Conservation (phyloP, 2,888 invertebrate species). For the Erynnis tages region DNA sequence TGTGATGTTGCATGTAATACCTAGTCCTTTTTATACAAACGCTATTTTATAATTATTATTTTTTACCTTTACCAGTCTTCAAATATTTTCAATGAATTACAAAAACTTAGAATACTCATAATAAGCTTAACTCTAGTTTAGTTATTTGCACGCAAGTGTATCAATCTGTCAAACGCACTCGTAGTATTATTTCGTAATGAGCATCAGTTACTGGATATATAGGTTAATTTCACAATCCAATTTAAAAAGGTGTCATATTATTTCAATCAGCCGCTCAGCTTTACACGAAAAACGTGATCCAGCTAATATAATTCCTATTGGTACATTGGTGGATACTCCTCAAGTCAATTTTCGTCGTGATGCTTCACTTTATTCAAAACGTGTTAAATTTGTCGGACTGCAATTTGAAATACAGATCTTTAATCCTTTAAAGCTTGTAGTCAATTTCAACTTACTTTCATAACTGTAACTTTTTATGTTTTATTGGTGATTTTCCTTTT, state of each 20-base stretch:
- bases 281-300: conserved; percentile 25
- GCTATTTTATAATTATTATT: no score
- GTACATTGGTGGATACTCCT: conserved; percentile 1
- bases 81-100: no score
- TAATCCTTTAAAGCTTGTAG: no score
- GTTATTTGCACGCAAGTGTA: conserved; percentile 8
- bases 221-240: conserved; percentile 20
- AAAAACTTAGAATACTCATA: no score
- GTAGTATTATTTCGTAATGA: conserved; percentile 15
- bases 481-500: no score
- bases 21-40: no score
- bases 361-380: conserved; percentile 7
- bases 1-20: no score
- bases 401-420: no score
- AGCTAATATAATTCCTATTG: conserved; percentile 12
- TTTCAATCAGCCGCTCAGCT: conserved; percentile 22
- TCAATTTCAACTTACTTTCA: no score
- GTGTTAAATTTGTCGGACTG: conserved; percentile 6
- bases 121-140: no score
- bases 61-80: no score
- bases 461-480: no score
- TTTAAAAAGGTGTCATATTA: conserved; percentile 28
- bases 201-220: conserved; percentile 5
- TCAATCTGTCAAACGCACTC: conserved; percentile 12
- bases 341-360: conserved; percentile 13